Percentiles rank a stretch among this genome's conserved stretches.
These are phyloP conservation scores for Microtus richardsoni DNA, from an alignment of 2,113 vertebrate species.

Conservation along the genomic window DNA sequence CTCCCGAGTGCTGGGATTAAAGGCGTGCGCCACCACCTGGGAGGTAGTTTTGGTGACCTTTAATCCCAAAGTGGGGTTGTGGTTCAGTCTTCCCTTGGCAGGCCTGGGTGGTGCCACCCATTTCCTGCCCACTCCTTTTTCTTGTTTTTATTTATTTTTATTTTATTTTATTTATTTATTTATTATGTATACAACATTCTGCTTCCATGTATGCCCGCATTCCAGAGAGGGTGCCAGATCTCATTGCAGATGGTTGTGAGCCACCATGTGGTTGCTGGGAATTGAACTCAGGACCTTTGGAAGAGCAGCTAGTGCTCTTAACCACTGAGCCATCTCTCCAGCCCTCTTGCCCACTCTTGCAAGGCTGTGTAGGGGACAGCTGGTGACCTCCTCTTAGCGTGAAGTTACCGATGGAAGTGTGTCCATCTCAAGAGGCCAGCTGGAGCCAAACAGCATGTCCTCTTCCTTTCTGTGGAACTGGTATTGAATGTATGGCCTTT, in stretches of 20 bases:
- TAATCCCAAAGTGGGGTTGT: background rate
- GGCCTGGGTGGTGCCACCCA: background rate
- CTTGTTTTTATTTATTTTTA: too few relatives aligned
- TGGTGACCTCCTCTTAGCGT: constrained; percentile 33
- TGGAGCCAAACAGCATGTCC: background rate
- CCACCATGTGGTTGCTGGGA: too few relatives aligned
- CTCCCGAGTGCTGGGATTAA: too few relatives aligned
- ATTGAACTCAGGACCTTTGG: too few relatives aligned
- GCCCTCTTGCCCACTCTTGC: background rate
- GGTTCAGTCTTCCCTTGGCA: background rate
- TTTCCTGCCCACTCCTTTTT: background rate
- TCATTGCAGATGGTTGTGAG: too few relatives aligned
- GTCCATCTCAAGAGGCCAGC: background rate
- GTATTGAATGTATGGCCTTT: background rate
- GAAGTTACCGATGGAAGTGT: constrained; percentile 50
- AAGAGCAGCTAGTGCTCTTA: too few relatives aligned
- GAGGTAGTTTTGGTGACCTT: background rate
- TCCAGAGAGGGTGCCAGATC: too few relatives aligned
- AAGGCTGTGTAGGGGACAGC: constrained; percentile 32
- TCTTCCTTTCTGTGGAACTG: background rate
- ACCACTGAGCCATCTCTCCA: too few relatives aligned
- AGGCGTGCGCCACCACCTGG: background rate
- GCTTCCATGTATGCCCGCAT: too few relatives aligned
- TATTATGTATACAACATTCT: too few relatives aligned
- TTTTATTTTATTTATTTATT: too few relatives aligned